These are phyloP conservation scores for Papilio protenor DNA, from an alignment of 2,888 invertebrate species.

Conservation along the genomic window DNA sequence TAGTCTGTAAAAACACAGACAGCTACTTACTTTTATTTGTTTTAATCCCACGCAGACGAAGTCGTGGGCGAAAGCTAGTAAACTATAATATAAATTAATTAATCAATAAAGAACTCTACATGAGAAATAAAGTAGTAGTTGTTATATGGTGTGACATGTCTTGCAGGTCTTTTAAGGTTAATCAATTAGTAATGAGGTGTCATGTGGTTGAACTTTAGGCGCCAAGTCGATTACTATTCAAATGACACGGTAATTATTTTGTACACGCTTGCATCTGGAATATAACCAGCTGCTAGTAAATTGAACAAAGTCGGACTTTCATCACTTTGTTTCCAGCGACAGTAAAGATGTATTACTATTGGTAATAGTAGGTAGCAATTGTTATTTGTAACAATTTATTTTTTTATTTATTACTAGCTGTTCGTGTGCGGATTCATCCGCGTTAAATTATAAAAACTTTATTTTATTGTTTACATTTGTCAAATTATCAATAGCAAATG, in stretches of 20 bases:
- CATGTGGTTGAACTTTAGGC: constrained; percentile 36
- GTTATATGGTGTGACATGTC: neutral
- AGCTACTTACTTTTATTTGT: too few relatives aligned
- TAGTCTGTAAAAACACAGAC: too few relatives aligned
- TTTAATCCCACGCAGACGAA: too few relatives aligned
- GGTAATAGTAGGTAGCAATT: neutral
- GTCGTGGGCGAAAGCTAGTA: too few relatives aligned
- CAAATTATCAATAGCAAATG: too few relatives aligned
- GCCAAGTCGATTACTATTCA: constrained; percentile 23
- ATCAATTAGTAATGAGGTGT: constrained; percentile 40
- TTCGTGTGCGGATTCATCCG: too few relatives aligned
- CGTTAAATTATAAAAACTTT: too few relatives aligned
- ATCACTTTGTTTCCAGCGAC: neutral
- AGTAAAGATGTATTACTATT: neutral
- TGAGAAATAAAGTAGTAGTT: neutral
- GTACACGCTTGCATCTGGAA: constrained; percentile 21
- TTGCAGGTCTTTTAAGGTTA: constrained; percentile 30
- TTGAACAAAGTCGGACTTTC: neutral
- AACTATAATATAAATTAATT: too few relatives aligned
- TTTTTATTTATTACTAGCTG: too few relatives aligned
- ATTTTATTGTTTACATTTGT: too few relatives aligned
- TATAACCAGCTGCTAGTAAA: constrained; percentile 29
- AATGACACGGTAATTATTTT: constrained; percentile 26
- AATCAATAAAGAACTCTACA: too few relatives aligned
- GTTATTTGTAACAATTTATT: constrained; percentile 12